Conservation (phyloP, 2,113 vertebrate species). For the Rhadina sibilatrix region DNA sequence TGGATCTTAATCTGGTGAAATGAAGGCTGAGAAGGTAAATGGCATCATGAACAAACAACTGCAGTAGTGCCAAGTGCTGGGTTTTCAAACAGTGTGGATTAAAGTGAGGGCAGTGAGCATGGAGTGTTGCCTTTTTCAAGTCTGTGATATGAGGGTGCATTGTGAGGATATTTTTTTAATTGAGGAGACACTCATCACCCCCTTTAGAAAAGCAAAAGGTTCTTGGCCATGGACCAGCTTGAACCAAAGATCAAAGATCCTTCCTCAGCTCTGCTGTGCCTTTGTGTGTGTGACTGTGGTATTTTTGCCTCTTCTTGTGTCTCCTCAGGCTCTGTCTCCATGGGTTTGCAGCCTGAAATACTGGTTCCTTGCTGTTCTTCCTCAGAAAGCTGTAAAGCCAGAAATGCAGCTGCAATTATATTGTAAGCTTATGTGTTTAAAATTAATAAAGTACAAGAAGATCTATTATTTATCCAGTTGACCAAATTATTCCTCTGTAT, state of each 20-base stretch:
- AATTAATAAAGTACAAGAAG: conserved; percentile 2
- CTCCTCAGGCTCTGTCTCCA: conserved; percentile 23
- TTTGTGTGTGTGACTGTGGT: not conserved
- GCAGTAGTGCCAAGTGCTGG: not conserved
- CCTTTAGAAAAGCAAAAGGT: not conserved
- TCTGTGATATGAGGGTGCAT: not conserved
- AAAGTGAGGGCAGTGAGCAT: not conserved
- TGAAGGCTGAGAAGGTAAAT: not conserved
- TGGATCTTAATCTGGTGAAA: not conserved
- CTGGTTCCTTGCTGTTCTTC: conserved; percentile 16
- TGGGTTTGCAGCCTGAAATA: conserved; percentile 31
- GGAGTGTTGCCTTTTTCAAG: not conserved
- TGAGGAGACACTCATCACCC: not conserved
- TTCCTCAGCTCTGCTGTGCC: not conserved
- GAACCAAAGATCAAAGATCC: not conserved
- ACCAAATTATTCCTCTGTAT: not conserved
- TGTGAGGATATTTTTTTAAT: not conserved
- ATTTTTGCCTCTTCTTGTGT: not conserved
- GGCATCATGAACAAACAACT: not conserved
- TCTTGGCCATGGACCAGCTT: not conserved
- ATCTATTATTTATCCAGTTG: not conserved
- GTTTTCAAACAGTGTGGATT: not conserved
- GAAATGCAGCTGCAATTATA: conserved; percentile 24
- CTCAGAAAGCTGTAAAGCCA: conserved; percentile 23
- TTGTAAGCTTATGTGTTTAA: not conserved